Evolutionary conservation across 2,113 vertebrate genomes (phyloP).

Genomic region (Phaethornis superciliosus): DNA sequence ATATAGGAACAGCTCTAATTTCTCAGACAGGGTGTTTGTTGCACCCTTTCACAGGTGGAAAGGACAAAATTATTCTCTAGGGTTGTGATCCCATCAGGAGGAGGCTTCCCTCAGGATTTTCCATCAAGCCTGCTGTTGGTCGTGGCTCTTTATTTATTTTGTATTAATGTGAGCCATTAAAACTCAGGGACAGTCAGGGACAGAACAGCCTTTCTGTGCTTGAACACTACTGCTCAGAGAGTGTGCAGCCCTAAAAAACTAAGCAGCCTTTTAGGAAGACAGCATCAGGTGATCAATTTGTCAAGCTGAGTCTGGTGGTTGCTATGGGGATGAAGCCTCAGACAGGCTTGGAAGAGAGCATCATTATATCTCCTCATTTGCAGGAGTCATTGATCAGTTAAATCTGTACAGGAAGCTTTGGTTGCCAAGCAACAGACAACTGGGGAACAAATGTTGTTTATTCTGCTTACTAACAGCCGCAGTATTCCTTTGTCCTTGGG

Average conservation of each 20-base stretch:
- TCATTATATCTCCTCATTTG: slow-evolving; percentile 64
- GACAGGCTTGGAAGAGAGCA: slow-evolving; percentile 56
- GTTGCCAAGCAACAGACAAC: slow-evolving; percentile 61
- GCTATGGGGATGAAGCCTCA: slow-evolving; percentile 70
- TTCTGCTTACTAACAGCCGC: slow-evolving; percentile 22
- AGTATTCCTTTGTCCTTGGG: slow-evolving; percentile 60
- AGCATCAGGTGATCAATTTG: slow-evolving; percentile 51
- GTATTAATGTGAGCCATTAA: background rate
- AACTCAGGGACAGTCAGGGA: background rate
- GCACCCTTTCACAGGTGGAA: background rate
- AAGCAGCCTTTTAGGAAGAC: slow-evolving; percentile 30
- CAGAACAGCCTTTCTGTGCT: slow-evolving; percentile 1
- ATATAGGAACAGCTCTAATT: background rate
- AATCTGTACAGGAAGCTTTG: slow-evolving; percentile 58
- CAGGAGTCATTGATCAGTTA: slow-evolving; percentile 67
- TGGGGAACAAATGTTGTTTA: slow-evolving; percentile 65
- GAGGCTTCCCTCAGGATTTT: background rate
- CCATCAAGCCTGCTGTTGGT: background rate
- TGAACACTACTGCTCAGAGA: background rate
- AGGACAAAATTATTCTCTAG: background rate
- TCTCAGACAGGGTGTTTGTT: background rate
- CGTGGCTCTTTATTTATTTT: background rate
- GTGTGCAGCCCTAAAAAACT: background rate
- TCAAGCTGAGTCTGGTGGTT: slow-evolving; percentile 64
- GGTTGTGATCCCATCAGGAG: background rate